A percentile compares a stretch with the other conserved stretches of the same genome.
These are phyloP conservation scores for Pipa parva DNA, from an alignment of 2,113 vertebrate species.

Conservation along the genomic window DNA sequence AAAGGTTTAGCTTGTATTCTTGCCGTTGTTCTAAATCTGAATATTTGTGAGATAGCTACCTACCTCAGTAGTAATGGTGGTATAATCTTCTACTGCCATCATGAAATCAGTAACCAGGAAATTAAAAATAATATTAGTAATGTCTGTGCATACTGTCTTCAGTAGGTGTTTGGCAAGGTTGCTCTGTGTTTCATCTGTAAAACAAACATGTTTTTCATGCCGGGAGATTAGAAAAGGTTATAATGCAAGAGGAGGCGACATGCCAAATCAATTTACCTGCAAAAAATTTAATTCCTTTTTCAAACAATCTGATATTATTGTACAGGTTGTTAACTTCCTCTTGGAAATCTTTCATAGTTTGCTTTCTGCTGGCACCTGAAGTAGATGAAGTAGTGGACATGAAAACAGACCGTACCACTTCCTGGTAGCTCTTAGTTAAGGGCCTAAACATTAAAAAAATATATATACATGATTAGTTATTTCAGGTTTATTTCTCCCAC, in stretches of 20 bases:
- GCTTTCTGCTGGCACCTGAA: slow-evolving; percentile 76
- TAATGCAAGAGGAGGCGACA: background rate
- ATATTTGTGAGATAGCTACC: background rate
- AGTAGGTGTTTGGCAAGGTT: slow-evolving; percentile 81
- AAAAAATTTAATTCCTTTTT: slow-evolving; percentile 84
- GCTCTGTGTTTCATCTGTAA: slow-evolving; percentile 85
- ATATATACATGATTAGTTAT: too few relatives aligned
- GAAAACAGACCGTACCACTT: slow-evolving; percentile 81
- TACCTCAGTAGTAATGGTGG: slow-evolving; percentile 80
- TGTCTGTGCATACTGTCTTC: slow-evolving; percentile 84
- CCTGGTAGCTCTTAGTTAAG: slow-evolving; percentile 82
- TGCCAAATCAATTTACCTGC: slow-evolving; percentile 65
- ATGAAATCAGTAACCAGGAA: slow-evolving; percentile 86
- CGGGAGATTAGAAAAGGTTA: background rate
- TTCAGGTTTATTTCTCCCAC: too few relatives aligned
- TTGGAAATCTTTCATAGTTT: slow-evolving; percentile 87
- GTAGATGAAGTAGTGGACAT: slow-evolving; percentile 72
- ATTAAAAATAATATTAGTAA: slow-evolving; percentile 88
- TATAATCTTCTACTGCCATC: slow-evolving; percentile 79
- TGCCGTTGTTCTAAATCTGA: too few relatives aligned
- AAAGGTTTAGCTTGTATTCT: too few relatives aligned
- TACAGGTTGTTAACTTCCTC: slow-evolving; percentile 88
- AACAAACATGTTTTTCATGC: slow-evolving; percentile 34
- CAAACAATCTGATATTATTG: slow-evolving; percentile 87
- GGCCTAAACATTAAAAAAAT: too few relatives aligned